A percentile compares a stretch with the other conserved stretches of the same genome.
Conservation (phyloP, 1,140 invertebrate species). For the Diorhabda elongata region DNA sequence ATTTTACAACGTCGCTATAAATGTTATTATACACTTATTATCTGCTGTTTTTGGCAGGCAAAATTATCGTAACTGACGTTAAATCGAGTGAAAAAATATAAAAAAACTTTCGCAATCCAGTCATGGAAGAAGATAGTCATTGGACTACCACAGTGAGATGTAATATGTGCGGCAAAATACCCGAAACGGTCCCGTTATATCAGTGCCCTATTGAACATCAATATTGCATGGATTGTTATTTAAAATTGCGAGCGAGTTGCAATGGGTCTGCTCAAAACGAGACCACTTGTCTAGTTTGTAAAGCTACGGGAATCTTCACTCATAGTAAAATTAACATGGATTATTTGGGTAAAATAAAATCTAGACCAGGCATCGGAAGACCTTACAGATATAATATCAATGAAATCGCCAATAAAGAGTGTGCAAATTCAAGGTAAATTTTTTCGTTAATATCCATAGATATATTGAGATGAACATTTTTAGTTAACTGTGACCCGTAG, state of each 20-base stretch:
- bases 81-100: too few relatives aligned
- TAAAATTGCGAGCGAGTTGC: slow-evolving; percentile 5
- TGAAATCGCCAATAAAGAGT: slow-evolving; percentile 8
- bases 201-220: slow-evolving; percentile 15
- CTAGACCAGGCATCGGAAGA: slow-evolving; percentile 38
- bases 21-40: too few relatives aligned
- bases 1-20: too few relatives aligned
- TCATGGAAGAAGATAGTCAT: slow-evolving; percentile 16
- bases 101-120: not conserved
- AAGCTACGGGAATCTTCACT: slow-evolving; percentile 13
- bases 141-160: slow-evolving; percentile 18
- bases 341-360: slow-evolving; percentile 24
- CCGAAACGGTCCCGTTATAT: slow-evolving; percentile 17
- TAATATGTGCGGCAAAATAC: slow-evolving; percentile 18
- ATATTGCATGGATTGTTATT: slow-evolving; percentile 14
- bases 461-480: too few relatives aligned
- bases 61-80: too few relatives aligned
- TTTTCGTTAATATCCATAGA: too few relatives aligned
- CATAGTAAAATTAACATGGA: slow-evolving; percentile 17
- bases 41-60: too few relatives aligned
- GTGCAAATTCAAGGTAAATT: too few relatives aligned
- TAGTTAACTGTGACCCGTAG: too few relatives aligned
- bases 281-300: slow-evolving; percentile 16
- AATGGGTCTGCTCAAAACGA: slow-evolving; percentile 9
- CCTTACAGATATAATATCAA: slow-evolving; percentile 31